phyloP scores from a whole-genome alignment of 2,888 invertebrate genomes.

The Dynastes maya region DNA sequence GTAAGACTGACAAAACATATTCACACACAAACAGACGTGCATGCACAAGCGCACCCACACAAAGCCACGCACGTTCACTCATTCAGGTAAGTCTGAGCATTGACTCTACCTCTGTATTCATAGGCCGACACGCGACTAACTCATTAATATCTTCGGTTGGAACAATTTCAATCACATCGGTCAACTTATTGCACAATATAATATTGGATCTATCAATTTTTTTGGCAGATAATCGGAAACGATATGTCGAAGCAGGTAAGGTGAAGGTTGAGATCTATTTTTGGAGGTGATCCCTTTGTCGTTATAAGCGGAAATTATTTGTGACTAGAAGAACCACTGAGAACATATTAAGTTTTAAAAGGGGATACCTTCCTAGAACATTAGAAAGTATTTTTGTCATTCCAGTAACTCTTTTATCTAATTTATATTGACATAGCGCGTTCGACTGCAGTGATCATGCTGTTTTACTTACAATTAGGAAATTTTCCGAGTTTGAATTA shows the following conservation, averaged over 20 bases:
- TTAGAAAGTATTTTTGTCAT: too few species aligned
- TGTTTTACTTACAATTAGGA: too few species aligned
- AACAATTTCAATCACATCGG: conserved; percentile 38
- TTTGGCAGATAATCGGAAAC: conserved; percentile 20
- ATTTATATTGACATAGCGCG: too few species aligned
- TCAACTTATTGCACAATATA: conserved; percentile 34
- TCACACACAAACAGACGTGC: background rate
- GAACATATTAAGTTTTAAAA: too few species aligned
- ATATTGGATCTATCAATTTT: conserved; percentile 32
- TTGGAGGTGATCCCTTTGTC: conserved; percentile 11
- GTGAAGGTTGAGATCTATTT: background rate
- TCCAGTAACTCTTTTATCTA: too few species aligned
- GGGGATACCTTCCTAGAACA: too few species aligned
- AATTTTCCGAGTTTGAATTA: too few species aligned
- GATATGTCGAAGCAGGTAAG: background rate
- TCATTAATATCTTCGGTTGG: conserved; percentile 35
- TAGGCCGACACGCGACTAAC: conserved; percentile 26
- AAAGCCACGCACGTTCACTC: background rate
- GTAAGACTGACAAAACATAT: conserved; percentile 38
- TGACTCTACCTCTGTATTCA: conserved; percentile 20
- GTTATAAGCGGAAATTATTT: background rate
- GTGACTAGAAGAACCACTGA: background rate
- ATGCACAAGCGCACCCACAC: conserved; percentile 17
- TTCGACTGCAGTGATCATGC: too few species aligned
- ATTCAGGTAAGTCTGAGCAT: conserved; percentile 37